Conservation (phyloP, 1,140 invertebrate genomes). For the Nymphalis io region DNA sequence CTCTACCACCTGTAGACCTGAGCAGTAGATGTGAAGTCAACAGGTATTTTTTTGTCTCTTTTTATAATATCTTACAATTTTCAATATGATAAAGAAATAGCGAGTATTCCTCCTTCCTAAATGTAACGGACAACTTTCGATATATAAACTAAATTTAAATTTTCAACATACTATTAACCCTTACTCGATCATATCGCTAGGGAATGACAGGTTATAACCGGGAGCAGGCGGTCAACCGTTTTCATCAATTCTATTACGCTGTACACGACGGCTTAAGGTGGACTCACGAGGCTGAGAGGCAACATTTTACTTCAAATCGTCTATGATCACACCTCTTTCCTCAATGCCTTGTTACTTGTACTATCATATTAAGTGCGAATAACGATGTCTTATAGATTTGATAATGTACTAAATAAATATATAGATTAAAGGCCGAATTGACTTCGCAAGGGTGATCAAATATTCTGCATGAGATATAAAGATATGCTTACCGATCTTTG, state of each 20-base stretch:
- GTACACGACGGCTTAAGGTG: slow-evolving; percentile 58
- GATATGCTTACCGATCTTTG: too few species aligned
- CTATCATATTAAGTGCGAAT: too few species aligned
- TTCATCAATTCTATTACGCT: slow-evolving; percentile 71
- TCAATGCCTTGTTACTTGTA: neutral
- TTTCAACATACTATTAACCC: slow-evolving; percentile 47
- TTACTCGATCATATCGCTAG: slow-evolving; percentile 52
- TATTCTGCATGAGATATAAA: too few species aligned
- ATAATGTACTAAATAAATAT: too few species aligned
- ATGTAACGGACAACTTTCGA: neutral
- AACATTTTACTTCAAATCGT: slow-evolving; percentile 31
- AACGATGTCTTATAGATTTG: too few species aligned
- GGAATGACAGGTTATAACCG: slow-evolving; percentile 71
- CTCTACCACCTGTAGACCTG: too few species aligned
- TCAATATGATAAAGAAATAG: too few species aligned
- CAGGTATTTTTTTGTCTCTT: too few species aligned
- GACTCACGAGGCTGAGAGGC: slow-evolving; percentile 23
- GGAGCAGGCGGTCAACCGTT: slow-evolving; percentile 59
- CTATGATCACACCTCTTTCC: neutral
- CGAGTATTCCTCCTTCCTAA: neutral
- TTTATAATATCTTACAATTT: too few species aligned
- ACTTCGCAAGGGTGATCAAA: too few species aligned
- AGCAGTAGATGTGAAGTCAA: too few species aligned
- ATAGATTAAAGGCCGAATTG: too few species aligned
- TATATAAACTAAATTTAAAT: slow-evolving; percentile 9